A percentile compares a stretch with the other conserved stretches of the same genome.
Evolutionary conservation across 2,797 vertebrate genomes (phyloP).

Genomic region (Acipenser transmontanus): DNA sequence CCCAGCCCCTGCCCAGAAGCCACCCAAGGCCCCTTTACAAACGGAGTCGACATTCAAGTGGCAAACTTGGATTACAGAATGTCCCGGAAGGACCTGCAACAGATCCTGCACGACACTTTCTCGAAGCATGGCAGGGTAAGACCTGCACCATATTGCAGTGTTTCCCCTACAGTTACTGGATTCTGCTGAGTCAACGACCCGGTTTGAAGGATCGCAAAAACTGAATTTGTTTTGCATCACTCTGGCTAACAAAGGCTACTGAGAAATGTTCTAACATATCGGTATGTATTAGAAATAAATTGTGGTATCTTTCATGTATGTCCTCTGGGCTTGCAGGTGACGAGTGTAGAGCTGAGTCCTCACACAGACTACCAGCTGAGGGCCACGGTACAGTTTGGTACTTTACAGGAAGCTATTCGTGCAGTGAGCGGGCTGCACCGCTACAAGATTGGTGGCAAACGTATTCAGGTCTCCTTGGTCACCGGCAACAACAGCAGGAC

Average conservation of each 20-base stretch:
- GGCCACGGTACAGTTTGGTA: slow-evolving; percentile 83
- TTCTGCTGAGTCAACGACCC: neutral
- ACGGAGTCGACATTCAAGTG: slow-evolving; percentile 83
- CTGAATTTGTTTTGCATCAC: neutral
- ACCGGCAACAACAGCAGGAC: slow-evolving; percentile 78
- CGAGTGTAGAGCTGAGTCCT: slow-evolving; percentile 83
- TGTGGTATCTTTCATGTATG: neutral
- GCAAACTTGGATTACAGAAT: slow-evolving; percentile 91
- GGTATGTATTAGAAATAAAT: neutral
- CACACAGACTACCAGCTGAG: slow-evolving; percentile 95
- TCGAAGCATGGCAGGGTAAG: slow-evolving; percentile 82
- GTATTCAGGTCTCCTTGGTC: slow-evolving; percentile 86
- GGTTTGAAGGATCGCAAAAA: neutral
- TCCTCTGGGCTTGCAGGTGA: slow-evolving; percentile 61
- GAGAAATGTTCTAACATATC: neutral
- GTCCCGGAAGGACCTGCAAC: slow-evolving; percentile 88
- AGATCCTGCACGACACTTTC: slow-evolving; percentile 76
- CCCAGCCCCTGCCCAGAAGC: slow-evolving; percentile 51
- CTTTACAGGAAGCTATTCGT: slow-evolving; percentile 81
- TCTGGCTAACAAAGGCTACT: neutral
- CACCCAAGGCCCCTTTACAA: slow-evolving; percentile 71
- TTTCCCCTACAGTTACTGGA: neutral
- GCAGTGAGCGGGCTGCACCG: slow-evolving; percentile 83
- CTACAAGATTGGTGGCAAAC: slow-evolving; percentile 86
- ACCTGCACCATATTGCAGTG: neutral